Conservation (phyloP, 2,888 invertebrate species). For the Anoncus sp. region DNA sequence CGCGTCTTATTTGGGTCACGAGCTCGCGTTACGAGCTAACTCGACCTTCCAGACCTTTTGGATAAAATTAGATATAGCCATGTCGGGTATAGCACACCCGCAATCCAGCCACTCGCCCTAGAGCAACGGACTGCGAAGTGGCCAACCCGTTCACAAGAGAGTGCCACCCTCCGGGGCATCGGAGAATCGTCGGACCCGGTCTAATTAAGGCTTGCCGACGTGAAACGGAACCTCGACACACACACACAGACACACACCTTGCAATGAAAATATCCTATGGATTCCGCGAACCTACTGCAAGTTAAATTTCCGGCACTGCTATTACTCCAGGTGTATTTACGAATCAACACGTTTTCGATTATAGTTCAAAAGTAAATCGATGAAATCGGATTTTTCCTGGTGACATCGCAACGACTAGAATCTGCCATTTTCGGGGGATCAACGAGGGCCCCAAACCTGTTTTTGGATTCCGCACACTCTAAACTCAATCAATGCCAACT, state of each 20-base stretch:
- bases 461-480: too few relatives aligned
- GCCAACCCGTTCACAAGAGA: conserved; percentile 19
- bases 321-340: neutral
- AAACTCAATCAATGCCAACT: too few relatives aligned
- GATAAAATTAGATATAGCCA: conserved; percentile 71
- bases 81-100: conserved; percentile 12
- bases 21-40: conserved; percentile 63
- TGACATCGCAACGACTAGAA: too few relatives aligned
- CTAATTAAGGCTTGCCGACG: conserved; percentile 38
- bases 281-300: neutral
- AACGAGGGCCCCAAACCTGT: too few relatives aligned
- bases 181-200: conserved; percentile 35
- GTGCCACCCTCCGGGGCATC: neutral
- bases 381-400: too few relatives aligned
- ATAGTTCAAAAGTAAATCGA: neutral
- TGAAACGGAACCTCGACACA: conserved; percentile 32
- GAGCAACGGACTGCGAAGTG: conserved; percentile 25
- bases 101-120: conserved; percentile 17
- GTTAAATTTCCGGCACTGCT: conserved; percentile 23
- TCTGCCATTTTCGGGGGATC: too few relatives aligned
- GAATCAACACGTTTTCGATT: neutral
- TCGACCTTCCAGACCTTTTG: conserved; percentile 56
- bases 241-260: neutral
- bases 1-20: conserved; percentile 70
- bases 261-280: conserved; percentile 38